Conservation (phyloP, 1,140 invertebrate genomes). For the Drosophila bocki region DNA sequence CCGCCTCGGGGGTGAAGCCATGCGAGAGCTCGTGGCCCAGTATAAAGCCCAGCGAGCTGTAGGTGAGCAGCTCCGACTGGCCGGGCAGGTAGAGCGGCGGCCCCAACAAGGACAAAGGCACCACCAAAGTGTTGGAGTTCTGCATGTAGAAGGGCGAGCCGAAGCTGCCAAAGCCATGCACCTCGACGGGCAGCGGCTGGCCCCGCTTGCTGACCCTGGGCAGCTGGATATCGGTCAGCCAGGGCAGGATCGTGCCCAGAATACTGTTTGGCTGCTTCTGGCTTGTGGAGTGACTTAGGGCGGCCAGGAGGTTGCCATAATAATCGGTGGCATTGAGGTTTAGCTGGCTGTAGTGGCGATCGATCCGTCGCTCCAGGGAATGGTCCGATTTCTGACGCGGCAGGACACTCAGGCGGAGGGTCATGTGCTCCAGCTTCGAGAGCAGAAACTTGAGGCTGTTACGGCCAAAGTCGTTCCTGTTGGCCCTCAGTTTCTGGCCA, state of each 20-base stretch:
- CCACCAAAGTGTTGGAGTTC: constrained; percentile 29
- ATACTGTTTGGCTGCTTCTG: neutral
- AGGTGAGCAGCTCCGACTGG: constrained; percentile 28
- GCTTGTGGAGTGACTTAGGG: constrained; percentile 2
- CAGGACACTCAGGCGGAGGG: constrained; percentile 44
- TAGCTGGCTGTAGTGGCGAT: constrained; percentile 23
- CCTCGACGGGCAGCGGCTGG: neutral
- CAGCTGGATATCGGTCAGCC: neutral
- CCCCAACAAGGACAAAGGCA: constrained; percentile 49
- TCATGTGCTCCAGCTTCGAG: constrained; percentile 45
- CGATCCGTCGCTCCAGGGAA: constrained; percentile 12
- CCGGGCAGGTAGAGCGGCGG: constrained; percentile 23
- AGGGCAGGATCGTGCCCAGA: neutral
- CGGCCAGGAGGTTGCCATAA: constrained; percentile 41
- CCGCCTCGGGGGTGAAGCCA: constrained; percentile 35
- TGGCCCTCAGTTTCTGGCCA: constrained; percentile 15
- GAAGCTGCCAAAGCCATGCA: constrained; percentile 39
- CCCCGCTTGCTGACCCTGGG: neutral
- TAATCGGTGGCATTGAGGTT: constrained; percentile 32
- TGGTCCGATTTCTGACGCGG: constrained; percentile 1
- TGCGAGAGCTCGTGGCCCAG: constrained; percentile 61
- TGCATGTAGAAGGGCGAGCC: constrained; percentile 50
- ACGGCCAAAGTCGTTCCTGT: constrained; percentile 34
- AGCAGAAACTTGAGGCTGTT: constrained; percentile 15
- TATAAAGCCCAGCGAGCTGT: constrained; percentile 58